A percentile compares a stretch with the other conserved stretches of the same genome.
phyloP scores from a whole-genome alignment of 2,888 invertebrate species.

The Tetranychus piercei region DNA sequence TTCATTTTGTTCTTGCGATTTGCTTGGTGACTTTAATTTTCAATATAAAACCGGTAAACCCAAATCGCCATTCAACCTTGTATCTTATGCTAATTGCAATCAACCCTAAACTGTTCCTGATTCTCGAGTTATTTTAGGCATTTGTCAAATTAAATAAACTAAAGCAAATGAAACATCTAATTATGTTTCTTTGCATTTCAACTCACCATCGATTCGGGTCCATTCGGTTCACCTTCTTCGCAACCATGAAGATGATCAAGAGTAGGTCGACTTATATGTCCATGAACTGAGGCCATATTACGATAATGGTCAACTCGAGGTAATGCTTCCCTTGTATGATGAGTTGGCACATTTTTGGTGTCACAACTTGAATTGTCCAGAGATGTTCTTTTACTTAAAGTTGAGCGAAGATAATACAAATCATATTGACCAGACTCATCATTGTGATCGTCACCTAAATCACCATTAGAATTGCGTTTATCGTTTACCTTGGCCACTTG shows the following conservation, averaged over 20 bases:
- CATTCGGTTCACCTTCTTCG: neutral
- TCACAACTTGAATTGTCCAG: slow-evolving; percentile 25
- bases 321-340: slow-evolving; percentile 33
- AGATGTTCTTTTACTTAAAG: neutral
- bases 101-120: too few relatives aligned
- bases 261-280: slow-evolving; percentile 32
- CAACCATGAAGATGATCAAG: slow-evolving; percentile 32
- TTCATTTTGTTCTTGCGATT: too few relatives aligned
- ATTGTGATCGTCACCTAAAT: too few relatives aligned
- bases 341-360: slow-evolving; percentile 30
- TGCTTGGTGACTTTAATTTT: too few relatives aligned
- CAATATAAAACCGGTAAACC: too few relatives aligned
- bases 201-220: neutral
- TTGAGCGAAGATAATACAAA: too few relatives aligned
- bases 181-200: neutral
- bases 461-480: too few relatives aligned
- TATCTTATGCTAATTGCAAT: too few relatives aligned
- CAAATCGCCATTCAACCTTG: too few relatives aligned
- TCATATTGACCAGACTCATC: too few relatives aligned
- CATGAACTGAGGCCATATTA: slow-evolving; percentile 32
- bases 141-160: too few relatives aligned
- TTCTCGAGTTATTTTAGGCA: too few relatives aligned
- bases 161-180: neutral
- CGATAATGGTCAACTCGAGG: slow-evolving; percentile 38
- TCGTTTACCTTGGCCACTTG: slow-evolving; percentile 7